phyloP scores from a whole-genome alignment of 2,113 vertebrate genomes.

The Chaetodon auriga region DNA sequence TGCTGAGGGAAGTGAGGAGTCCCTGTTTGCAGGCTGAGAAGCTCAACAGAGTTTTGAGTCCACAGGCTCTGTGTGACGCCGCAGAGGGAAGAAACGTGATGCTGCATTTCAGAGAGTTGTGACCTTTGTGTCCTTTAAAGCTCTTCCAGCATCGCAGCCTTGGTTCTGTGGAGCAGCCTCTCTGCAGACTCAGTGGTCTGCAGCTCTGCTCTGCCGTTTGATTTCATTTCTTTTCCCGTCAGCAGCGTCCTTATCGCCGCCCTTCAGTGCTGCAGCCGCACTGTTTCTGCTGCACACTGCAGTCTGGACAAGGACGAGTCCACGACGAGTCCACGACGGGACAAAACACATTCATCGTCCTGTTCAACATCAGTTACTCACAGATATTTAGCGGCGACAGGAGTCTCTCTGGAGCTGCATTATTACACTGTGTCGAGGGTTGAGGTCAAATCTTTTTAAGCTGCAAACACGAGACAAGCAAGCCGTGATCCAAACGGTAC shows the following conservation, averaged over 20 bases:
- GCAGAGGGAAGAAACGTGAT: conserved; percentile 13
- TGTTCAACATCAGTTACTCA: not conserved
- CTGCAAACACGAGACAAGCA: not conserved
- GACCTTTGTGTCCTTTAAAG: conserved; percentile 57
- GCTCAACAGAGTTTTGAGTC: conserved; percentile 4
- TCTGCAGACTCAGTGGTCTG: conserved; percentile 50
- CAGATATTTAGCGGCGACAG: not conserved
- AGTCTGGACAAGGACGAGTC: conserved; percentile 29
- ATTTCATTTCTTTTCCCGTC: conserved; percentile 54
- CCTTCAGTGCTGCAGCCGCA: conserved; percentile 62
- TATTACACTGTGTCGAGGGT: not conserved
- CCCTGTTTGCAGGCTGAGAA: not conserved
- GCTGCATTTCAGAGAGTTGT: conserved; percentile 27
- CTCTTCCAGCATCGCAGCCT: conserved; percentile 13
- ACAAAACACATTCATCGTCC: conserved; percentile 17
- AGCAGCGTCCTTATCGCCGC: conserved; percentile 57
- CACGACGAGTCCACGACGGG: conserved; percentile 11
- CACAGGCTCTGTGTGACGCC: not conserved
- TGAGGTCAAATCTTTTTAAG: not conserved
- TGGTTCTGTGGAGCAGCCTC: conserved; percentile 39
- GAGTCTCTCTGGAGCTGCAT: conserved; percentile 1
- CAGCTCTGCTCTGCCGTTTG: conserved; percentile 40
- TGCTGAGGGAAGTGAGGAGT: not conserved
- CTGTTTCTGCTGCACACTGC: conserved; percentile 65
- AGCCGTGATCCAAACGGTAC: not conserved